Conservation (phyloP, 2,113 vertebrate genomes). For the Serinus canaria region DNA sequence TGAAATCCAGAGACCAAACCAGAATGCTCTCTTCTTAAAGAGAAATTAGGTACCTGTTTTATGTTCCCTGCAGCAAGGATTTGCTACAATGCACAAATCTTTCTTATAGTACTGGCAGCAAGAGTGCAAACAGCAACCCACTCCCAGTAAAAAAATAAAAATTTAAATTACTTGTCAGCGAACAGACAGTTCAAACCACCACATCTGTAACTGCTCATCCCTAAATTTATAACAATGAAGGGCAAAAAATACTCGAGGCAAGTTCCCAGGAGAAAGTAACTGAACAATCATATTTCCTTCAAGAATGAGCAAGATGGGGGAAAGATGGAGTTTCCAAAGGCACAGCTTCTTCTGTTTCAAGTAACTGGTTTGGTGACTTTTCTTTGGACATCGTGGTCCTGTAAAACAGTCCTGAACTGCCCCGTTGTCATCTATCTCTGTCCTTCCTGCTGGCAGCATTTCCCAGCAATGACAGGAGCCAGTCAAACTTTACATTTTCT, state of each 20-base stretch:
- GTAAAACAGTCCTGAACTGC: background rate
- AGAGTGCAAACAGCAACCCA: background rate
- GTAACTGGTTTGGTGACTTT: background rate
- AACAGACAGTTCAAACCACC: background rate
- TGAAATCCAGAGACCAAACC: background rate
- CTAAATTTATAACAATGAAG: background rate
- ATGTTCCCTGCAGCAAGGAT: background rate
- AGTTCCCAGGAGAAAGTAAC: background rate
- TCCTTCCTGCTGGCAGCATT: background rate
- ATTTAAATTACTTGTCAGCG: background rate
- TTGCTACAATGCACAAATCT: background rate
- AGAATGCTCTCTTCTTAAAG: background rate
- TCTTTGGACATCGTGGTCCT: background rate
- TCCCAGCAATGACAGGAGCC: background rate
- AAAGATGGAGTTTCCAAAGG: background rate
- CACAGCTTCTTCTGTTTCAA: background rate
- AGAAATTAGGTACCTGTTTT: background rate
- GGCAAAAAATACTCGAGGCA: background rate
- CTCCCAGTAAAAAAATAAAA: rapidly evolving
- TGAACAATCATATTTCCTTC: background rate
- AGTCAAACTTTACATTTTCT: background rate
- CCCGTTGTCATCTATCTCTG: background rate
- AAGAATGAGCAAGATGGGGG: background rate
- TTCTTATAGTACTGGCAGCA: background rate
- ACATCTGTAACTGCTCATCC: background rate